Base-by-base conservation (phyloP, 2,797 vertebrate species). In the Anas bahamensis region DNA sequence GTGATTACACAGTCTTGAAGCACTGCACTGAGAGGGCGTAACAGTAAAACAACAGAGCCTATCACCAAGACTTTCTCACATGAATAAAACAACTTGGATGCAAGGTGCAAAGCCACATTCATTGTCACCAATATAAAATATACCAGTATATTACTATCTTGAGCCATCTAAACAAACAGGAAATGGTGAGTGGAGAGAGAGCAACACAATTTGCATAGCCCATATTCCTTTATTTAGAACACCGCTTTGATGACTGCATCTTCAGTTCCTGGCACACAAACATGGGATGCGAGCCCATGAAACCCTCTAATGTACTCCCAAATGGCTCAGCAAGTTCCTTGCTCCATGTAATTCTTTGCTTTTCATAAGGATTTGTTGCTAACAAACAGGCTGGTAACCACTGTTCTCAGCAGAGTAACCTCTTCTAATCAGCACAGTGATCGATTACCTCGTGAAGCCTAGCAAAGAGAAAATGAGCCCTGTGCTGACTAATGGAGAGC, bases 111-210 rank as follows among this genome's bases (percentile, higher is more conserved):
- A 90, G 41, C 66, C 48, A 82, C 74, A 46, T 48, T 75, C 76
- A 74, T 83, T 85, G 65, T 69, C 88, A 61, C 28, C 1, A 1
- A 66, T 52, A 79, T 48, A 80, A 86, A 84, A 82, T 44, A 88
- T 7, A 86, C 5, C 4, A 1, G 39, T 13, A 65, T 11, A 1
- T 84, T 89, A 75, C 70, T 87, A 85, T 87, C 79, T 89, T 81
- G 73, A 92, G 63, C 46, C 28, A 86, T 83, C 79, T 86, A 95
- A 92, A 84, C 86, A 93, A 95, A 92, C 66, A 91, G 35, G 61
- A 87, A 92, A 92, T 90, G 8, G 52, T 64, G 59, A 18, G 63
- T 73, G 73, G 37, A 26, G 74, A 89, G 35, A 87, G 31, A 83
- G 33, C 6, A 94, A 42, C 50, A 52, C 44, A 57, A 55, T 95